Conservation (phyloP, 2,797 vertebrate species). For the Falco novaeseelandiae region DNA sequence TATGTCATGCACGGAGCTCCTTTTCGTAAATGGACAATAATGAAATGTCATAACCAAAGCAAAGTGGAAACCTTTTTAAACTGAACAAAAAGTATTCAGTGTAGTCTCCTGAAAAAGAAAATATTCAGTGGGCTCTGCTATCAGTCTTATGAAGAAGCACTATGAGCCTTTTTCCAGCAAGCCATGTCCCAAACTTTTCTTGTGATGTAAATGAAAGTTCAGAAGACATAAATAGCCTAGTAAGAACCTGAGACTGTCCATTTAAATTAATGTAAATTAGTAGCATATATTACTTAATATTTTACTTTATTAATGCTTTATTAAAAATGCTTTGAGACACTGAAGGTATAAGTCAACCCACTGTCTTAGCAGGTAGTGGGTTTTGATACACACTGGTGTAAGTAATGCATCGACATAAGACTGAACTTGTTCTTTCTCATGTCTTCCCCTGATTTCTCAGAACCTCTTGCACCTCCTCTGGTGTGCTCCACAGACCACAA, state of each 20-base stretch:
- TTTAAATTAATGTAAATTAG: background rate
- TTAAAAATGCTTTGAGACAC: background rate
- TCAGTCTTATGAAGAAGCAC: conserved; percentile 20
- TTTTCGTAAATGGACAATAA: background rate
- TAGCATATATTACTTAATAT: background rate
- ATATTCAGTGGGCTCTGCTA: background rate
- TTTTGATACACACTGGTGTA: background rate
- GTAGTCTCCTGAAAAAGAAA: background rate
- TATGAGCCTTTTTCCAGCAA: conserved; percentile 11
- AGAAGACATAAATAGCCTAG: background rate
- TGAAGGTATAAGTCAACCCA: background rate
- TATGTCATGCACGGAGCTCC: background rate
- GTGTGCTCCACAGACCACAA: background rate
- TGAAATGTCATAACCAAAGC: background rate
- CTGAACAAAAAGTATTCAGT: background rate
- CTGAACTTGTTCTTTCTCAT: background rate
- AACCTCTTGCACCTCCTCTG: background rate
- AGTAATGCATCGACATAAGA: background rate
- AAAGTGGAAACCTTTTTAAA: background rate
- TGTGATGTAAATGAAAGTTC: background rate
- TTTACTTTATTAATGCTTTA: background rate
- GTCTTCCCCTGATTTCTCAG: background rate
- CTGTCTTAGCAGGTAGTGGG: background rate
- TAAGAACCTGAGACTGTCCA: background rate
- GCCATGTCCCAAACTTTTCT: background rate